Evolutionary conservation across 2,888 invertebrate genomes (phyloP), one percentile per base, ranked within the genome.

Genomic region (Slavum lentiscoides): DNA sequence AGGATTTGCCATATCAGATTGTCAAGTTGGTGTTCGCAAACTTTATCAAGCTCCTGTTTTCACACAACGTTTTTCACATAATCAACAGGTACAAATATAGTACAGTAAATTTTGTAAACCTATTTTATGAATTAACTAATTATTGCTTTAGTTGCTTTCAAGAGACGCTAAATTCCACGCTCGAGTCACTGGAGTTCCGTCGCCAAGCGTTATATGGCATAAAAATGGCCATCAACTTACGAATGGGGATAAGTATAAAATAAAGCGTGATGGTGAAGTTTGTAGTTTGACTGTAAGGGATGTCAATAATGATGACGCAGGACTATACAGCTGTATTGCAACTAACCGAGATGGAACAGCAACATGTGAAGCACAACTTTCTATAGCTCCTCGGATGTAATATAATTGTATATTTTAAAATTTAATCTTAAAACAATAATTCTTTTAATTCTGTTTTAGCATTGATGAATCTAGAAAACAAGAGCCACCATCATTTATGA

Each of bases 401-500:
- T 55, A 23, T 53, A 74, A 75, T 43, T 23, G 53, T 74, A 1
- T 43, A 37, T 30, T 23, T 49, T n/a, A 30, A 30, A n/a, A 53
- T 53, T 53, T 6, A 2, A 37, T 13, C 13, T 37, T 62, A n/a
- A 37, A 37, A n/a, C 21, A 17, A 30, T 58, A 39, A 66, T 66
- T 8, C 37, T n/a, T n/a, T 11, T 53, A 7, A 83, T 82, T 82
- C 83, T 59, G 82, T 85, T 86, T 7, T 85, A 94, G 94, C 74
- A 92, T 91, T 84, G 90, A 91, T 84, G 90, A 89, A 84, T 91
- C 92, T 84, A 72, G 70, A 21, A 92, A 91, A 84, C 90, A 92
- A 62, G 96, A 96, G 86, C 91, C 95, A 0, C 95, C 96, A 7
- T 90, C 92, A 69, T 96, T 96, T 90, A 88, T 96, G 85, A 96